Evolutionary conservation across 2,888 invertebrate species (phyloP), one percentile per base, ranked within the genome.

Genomic region (Aleiodes leptofemur): DNA sequence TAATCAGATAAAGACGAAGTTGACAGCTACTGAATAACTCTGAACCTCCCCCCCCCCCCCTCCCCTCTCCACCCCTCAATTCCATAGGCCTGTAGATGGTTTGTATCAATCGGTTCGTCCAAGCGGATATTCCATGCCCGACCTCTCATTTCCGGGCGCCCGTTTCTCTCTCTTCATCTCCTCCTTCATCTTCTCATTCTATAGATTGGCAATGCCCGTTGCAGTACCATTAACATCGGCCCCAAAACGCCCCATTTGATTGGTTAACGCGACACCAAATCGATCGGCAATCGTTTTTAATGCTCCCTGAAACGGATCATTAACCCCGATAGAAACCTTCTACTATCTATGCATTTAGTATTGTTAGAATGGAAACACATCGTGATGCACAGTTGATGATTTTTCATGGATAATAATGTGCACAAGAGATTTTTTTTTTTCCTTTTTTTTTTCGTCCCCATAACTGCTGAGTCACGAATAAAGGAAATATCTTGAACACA

Each of bases 131-230:
- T 76, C 76, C 43, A 72, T 51, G 64, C 55, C 70, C 74, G 64
- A 69, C 72, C 76, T 76, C 75, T 76, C 72, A 76, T 76, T 76
- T 76, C 76, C 76, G 76, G 57, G 56, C 51, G 70, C 61, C 14
- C 56, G 50, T 74, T 55, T 64, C 16, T 61, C 16, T 61, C 55
- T 53, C 53, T 38, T 38, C 56, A 7, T 57, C 72, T 72, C 69
- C 38, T 38, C 38, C 38, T 38, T 38, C 38, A 7, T 38, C 38
- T 7, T 38, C 38, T 38, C 38, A 8, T 38, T 38, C 38, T 38
- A 8, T 8, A 38, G 38, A 38, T 71, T 72, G 72, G 66, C 72
- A 72, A 51, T 23, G 53, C 61, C 68, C 23, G 23, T 23, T 50
- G 55, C 70, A 51, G 64, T 48, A 55, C 76, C 61, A 76, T 76